Conservation (phyloP, 2,113 vertebrate species). For the Sceloporus undulatus region DNA sequence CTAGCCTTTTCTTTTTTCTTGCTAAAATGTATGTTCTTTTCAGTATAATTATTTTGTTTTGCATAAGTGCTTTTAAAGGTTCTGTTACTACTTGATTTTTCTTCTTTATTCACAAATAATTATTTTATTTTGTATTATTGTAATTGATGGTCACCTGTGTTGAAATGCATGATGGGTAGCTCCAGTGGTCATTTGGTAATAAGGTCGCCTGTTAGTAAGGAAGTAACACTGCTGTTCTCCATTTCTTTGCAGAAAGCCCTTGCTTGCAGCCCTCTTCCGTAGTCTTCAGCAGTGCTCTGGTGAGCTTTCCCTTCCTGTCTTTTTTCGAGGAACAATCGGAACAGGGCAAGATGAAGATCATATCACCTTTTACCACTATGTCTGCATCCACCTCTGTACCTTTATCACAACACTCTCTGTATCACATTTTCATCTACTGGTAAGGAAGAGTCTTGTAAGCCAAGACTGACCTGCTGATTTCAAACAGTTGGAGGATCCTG, state of each 20-base stretch:
- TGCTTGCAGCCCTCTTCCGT: conserved; percentile 85
- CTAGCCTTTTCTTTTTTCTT: background rate
- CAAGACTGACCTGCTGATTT: background rate
- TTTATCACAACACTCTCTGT: conserved; percentile 84
- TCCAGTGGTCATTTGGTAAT: background rate
- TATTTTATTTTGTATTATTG: no score
- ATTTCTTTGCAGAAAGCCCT: conserved; percentile 78
- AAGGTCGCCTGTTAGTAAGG: background rate
- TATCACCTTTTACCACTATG: conserved; percentile 87
- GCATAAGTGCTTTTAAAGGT: background rate
- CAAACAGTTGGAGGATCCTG: background rate
- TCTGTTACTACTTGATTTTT: background rate
- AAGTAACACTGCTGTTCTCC: conserved; percentile 31
- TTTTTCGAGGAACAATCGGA: conserved; percentile 80
- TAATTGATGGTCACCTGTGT: background rate
- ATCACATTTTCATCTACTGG: conserved; percentile 84
- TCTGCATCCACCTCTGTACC: conserved; percentile 89
- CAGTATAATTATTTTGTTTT: background rate
- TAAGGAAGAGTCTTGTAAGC: conserved; percentile 68
- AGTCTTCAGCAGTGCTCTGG: conserved; percentile 84
- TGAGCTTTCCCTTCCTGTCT: conserved; percentile 86
- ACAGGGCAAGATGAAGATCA: conserved; percentile 80
- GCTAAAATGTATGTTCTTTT: background rate
- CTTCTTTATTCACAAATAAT: background rate
- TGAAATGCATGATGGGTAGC: background rate